These are phyloP conservation scores for Odocoileus hemionus DNA, from an alignment of 2,113 vertebrate species.

Conservation along the genomic window DNA sequence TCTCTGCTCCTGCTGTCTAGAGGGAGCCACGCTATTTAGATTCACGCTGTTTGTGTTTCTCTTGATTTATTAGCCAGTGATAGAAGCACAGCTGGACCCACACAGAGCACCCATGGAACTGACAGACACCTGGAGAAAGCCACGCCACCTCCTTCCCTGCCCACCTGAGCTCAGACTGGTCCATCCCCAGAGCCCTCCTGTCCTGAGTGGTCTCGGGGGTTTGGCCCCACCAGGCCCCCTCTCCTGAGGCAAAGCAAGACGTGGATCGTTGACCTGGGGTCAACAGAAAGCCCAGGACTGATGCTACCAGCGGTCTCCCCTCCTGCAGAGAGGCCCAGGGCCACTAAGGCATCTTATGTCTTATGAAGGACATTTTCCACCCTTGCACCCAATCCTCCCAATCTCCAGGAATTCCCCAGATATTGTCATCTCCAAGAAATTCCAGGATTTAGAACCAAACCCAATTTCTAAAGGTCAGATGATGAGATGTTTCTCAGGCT, in stretches of 20 bases:
- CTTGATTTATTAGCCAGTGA: constrained; percentile 40
- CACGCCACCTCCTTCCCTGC: accelerated
- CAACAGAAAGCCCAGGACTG: neutral
- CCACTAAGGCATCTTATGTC: accelerated
- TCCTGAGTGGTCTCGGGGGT: accelerated
- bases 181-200: neutral
- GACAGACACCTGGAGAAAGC: neutral
- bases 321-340: neutral
- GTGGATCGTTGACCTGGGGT: accelerated
- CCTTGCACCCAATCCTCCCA: neutral
- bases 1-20: neutral
- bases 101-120: neutral
- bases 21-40: neutral
- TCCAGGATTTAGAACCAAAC: neutral
- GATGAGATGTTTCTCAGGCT: neutral
- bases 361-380: neutral
- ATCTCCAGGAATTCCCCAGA: neutral
- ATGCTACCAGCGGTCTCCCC: neutral
- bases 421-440: neutral
- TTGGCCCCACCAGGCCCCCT: neutral
- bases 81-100: neutral
- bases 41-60: neutral
- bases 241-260: neutral
- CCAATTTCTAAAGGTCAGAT: neutral
- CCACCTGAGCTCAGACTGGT: neutral